Evolutionary conservation across 1,140 invertebrate genomes (phyloP).

Genomic region (Leptonema lineaticorne): DNA sequence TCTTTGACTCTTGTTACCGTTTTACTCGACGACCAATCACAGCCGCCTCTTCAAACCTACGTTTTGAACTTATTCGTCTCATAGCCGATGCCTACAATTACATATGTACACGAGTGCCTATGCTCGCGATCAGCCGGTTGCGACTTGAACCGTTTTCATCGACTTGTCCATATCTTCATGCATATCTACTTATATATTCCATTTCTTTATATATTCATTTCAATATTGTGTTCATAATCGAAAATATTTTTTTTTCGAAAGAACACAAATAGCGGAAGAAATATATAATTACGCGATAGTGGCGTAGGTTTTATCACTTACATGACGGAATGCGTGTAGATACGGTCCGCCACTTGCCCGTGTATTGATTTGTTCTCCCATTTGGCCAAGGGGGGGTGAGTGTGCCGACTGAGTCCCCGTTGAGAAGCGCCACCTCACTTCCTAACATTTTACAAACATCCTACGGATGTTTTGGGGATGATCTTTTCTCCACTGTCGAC

Average conservation of each 20-base stretch:
- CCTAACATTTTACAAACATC: conserved; percentile 23
- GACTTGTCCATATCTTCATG: too few relatives aligned
- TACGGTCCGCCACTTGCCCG: conserved; percentile 23
- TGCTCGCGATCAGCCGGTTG: too few relatives aligned
- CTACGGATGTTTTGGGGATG: conserved; percentile 8
- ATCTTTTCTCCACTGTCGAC: not conserved
- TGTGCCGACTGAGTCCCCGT: conserved; percentile 10
- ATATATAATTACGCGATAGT: too few relatives aligned
- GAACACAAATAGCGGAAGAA: not conserved
- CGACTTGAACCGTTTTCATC: too few relatives aligned
- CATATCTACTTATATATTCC: too few relatives aligned
- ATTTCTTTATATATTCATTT: too few relatives aligned
- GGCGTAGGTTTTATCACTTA: not conserved
- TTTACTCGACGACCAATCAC: not conserved
- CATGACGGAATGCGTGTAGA: conserved; percentile 9
- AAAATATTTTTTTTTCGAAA: not conserved
- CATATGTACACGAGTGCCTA: too few relatives aligned
- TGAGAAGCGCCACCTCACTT: conserved; percentile 17
- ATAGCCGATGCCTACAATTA: too few relatives aligned
- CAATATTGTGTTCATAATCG: too few relatives aligned
- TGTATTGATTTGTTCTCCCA: conserved; percentile 27
- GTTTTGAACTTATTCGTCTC: too few relatives aligned
- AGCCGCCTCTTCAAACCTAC: too few relatives aligned
- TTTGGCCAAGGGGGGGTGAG: conserved; percentile 8
- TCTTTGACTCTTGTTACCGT: not conserved